Conservation (phyloP, 2,797 vertebrate genomes). For the Gymnoscopelus microlampas region DNA sequence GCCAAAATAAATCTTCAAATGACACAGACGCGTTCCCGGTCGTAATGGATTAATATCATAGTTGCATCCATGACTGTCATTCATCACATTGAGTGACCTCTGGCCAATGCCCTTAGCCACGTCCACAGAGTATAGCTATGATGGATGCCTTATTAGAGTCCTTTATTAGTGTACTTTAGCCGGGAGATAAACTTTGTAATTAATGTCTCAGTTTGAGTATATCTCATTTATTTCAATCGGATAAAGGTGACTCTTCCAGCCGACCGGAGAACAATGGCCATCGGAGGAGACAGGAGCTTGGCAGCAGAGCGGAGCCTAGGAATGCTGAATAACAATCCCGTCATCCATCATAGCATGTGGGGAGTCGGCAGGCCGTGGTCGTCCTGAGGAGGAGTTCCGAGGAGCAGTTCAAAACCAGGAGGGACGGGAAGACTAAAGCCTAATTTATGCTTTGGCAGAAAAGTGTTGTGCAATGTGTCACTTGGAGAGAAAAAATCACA, state of each 20-base stretch:
- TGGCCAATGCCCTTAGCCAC: constrained; percentile 76
- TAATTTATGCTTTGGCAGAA: no score
- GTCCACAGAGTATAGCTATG: constrained; percentile 74
- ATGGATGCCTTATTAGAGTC: constrained; percentile 87
- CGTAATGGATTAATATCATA: constrained; percentile 36
- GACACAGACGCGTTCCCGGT: no score
- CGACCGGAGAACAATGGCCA: constrained; percentile 84
- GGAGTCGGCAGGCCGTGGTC: constrained; percentile 73
- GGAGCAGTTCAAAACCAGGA: constrained; percentile 65
- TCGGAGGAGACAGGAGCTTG: constrained; percentile 81
- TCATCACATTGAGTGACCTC: constrained; percentile 79
- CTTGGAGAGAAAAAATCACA: no score
- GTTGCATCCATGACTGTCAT: constrained; percentile 62
- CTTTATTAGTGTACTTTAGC: constrained; percentile 88
- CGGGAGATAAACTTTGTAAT: constrained; percentile 88
- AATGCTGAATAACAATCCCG: constrained; percentile 83
- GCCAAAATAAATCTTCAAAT: no score
- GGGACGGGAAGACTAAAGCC: constrained; percentile 51
- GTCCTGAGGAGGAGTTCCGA: constrained; percentile 72
- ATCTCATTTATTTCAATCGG: constrained; percentile 89
- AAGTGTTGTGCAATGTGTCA: no score
- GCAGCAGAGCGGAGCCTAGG: constrained; percentile 76
- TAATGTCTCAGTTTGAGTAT: constrained; percentile 88
- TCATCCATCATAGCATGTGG: constrained; percentile 84
- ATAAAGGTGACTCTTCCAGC: constrained; percentile 89